A percentile compares a stretch with the other conserved stretches of the same genome.
Conservation (phyloP, 2,888 invertebrate species). For the Napeogenes sylphis region DNA sequence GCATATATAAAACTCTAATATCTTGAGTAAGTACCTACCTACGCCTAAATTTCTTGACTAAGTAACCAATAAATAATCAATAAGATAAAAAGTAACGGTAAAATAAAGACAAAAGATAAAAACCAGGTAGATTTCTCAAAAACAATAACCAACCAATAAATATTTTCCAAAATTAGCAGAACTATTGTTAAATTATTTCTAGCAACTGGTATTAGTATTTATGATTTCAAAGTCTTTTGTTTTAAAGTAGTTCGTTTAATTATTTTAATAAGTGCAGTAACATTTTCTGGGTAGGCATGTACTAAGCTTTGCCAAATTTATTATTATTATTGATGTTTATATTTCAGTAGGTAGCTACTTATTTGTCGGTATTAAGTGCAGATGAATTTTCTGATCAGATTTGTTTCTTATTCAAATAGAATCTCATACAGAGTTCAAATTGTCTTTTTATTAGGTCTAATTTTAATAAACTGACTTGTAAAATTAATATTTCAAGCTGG, state of each 20-base stretch:
- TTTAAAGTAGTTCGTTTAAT: neutral
- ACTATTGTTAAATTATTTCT: constrained; percentile 14
- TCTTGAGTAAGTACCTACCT: no score
- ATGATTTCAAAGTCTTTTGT: neutral
- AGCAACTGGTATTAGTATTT: constrained; percentile 12
- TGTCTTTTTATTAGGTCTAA: no score
- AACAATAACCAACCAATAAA: constrained; percentile 5
- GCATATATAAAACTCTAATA: no score
- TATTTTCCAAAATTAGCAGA: neutral
- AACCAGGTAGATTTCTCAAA: constrained; percentile 19
- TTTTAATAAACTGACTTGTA: no score
- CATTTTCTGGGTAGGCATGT: neutral
- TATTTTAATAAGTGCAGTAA: constrained; percentile 1
- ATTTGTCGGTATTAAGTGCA: no score
- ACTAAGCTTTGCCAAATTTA: neutral
- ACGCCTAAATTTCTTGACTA: no score
- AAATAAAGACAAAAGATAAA: constrained; percentile 11
- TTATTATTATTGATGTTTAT: neutral
- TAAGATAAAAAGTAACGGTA: neutral
- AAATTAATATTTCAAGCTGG: no score
- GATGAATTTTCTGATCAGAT: no score
- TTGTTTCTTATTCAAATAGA: no score
- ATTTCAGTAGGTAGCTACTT: neutral
- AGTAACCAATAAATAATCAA: no score
- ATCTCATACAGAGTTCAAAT: no score